Percentiles rank a stretch among this genome's conserved stretches.
phyloP scores from a whole-genome alignment of 2,888 invertebrate genomes.

The Philonicus albiceps region DNA sequence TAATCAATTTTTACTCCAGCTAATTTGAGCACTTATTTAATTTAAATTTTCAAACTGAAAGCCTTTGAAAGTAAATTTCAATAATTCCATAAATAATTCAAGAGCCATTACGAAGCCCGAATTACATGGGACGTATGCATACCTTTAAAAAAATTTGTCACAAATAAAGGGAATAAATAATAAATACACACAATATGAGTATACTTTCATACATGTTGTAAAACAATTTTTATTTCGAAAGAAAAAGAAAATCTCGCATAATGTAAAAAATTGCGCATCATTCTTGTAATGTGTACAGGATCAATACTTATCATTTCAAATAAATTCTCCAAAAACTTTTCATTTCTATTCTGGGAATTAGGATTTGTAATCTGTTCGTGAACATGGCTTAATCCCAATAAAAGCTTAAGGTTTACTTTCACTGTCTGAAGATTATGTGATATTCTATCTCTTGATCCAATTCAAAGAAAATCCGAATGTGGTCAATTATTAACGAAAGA shows the following conservation, averaged over 20 bases:
- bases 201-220: neutral
- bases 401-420: neutral
- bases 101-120: too few relatives aligned
- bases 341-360: neutral
- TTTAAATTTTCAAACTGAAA: too few relatives aligned
- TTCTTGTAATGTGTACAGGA: neutral
- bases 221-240: neutral
- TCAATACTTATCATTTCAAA: neutral
- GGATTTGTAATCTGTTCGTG: neutral
- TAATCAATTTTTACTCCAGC: too few relatives aligned
- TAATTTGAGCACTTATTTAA: too few relatives aligned
- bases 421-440: neutral
- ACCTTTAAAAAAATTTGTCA: too few relatives aligned
- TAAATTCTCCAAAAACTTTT: neutral
- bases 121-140: too few relatives aligned
- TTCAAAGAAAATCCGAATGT: neutral
- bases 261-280: neutral
- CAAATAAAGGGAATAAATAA: too few relatives aligned
- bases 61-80: too few relatives aligned
- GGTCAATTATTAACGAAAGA: neutral
- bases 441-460: neutral
- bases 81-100: too few relatives aligned
- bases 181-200: neutral
- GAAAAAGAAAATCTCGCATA: neutral
- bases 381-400: neutral